Evolutionary conservation across 1,140 invertebrate genomes (phyloP).

Genomic region (Calephelis virginiensis): DNA sequence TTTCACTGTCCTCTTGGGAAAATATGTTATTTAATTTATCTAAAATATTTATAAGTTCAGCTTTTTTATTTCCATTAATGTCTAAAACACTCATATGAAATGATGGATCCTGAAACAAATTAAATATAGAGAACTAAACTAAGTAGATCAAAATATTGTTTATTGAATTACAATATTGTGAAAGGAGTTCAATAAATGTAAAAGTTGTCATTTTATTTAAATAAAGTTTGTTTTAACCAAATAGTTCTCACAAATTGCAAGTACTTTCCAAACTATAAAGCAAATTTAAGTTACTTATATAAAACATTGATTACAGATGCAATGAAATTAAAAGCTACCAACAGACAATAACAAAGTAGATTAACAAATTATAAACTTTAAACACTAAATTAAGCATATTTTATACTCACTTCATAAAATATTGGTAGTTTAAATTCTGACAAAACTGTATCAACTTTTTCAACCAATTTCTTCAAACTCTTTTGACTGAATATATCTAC

Average conservation of each 20-base stretch:
- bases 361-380: too few species aligned
- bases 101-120: slow-evolving; percentile 80
- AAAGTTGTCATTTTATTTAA: too few species aligned
- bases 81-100: slow-evolving; percentile 86
- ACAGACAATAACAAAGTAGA: too few species aligned
- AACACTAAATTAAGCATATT: background rate
- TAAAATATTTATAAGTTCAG: slow-evolving; percentile 58
- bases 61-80: slow-evolving; percentile 80
- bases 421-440: slow-evolving; percentile 82
- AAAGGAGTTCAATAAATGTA: too few species aligned
- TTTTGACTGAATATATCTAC: slow-evolving; percentile 75
- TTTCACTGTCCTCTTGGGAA: slow-evolving; percentile 36
- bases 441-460: slow-evolving; percentile 80
- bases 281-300: too few species aligned
- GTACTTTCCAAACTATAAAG: too few species aligned
- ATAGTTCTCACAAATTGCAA: too few species aligned
- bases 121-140: background rate
- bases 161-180: too few species aligned
- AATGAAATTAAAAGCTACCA: too few species aligned
- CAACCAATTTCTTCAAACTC: slow-evolving; percentile 75
- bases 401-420: slow-evolving; percentile 50
- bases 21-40: slow-evolving; percentile 49
- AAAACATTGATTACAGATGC: too few species aligned
- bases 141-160: too few species aligned
- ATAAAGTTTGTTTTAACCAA: too few species aligned